Evolutionary conservation across 2,113 vertebrate species (phyloP), one percentile per base, ranked within the genome.

Genomic region (Corythoichthys haematopterus): DNA sequence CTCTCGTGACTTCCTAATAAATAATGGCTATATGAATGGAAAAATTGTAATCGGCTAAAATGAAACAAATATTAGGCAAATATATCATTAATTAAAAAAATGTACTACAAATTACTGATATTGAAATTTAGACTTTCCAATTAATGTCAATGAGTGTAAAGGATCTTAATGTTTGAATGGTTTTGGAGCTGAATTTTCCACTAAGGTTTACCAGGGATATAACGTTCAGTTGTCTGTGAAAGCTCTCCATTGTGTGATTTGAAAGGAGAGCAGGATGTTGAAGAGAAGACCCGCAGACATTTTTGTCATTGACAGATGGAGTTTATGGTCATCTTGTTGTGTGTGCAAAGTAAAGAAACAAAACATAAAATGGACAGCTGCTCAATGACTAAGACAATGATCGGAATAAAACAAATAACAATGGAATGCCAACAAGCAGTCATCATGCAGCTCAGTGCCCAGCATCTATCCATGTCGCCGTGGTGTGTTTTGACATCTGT

Each of bases 331-430:
- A 67, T 62, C 72, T 79, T 80, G 72, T 67, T 37, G 60, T 64
- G 52, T 67, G 75, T 53, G 64, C 74, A 68, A 64, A 72, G 68
- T 79, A 64, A 79, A 79, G 79, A 66, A 66, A 79, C 68, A 66
- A 78, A 76, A 63, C 80, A 68, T 81, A 69, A 87, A 80, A 68
- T 63, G 73, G 73, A 70, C 84, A 87, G 75, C 67, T 83, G 82
- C 65, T 43, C 53, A 35, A 78, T 83, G 83, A 80, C 81, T 71
- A 66, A 52, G 72, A 79, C 76, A 79, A 74, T 61, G 35, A 9
- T 67, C 1, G 67, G 63, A 71, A 83, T 77, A 78, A 76, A 83
- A 81, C 60, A 5, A 33, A 33, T 16, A 7, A 64, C n/a, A 72
- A 77, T 64, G 16, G 46, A 74, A 79, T 45, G 10, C 20, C 65